phyloP scores from a whole-genome alignment of 1,140 invertebrate genomes.

The Mylabris phalerata region DNA sequence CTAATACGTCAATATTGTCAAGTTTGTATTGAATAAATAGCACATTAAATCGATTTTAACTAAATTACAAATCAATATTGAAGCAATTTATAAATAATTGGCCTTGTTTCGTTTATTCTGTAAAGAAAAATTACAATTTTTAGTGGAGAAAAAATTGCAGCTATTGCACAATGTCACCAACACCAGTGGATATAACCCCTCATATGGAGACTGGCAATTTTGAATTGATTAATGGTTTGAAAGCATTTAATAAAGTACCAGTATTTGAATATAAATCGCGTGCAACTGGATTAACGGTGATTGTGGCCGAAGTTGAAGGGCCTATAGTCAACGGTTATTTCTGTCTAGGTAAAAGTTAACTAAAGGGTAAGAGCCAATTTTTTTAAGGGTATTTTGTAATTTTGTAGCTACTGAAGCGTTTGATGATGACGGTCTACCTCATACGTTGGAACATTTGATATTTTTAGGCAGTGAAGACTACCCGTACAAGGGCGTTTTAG shows the following conservation, averaged over 20 bases:
- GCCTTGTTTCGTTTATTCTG: too few species aligned
- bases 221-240: constrained; percentile 55
- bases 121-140: too few species aligned
- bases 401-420: constrained; percentile 77
- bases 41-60: too few species aligned
- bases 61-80: too few species aligned
- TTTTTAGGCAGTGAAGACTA: constrained; percentile 87
- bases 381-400: background rate
- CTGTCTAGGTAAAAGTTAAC: constrained; percentile 60
- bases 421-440: constrained; percentile 87
- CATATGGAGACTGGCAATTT: constrained; percentile 46
- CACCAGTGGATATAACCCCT: constrained; percentile 48
- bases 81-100: too few species aligned
- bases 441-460: constrained; percentile 87
- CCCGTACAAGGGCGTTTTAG: constrained; percentile 84
- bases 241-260: constrained; percentile 63
- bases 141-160: too few species aligned
- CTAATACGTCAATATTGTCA: too few species aligned
- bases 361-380: background rate
- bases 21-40: too few species aligned
- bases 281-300: constrained; percentile 69
- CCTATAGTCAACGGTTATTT: constrained; percentile 83
- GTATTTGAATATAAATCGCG: constrained; percentile 76
- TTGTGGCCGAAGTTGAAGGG: constrained; percentile 76
- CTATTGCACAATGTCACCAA: constrained; percentile 44